A percentile compares a stretch with the other conserved stretches of the same genome.
Evolutionary conservation across 2,113 vertebrate genomes (phyloP).

Genomic region (Cochlearius cochlearius): DNA sequence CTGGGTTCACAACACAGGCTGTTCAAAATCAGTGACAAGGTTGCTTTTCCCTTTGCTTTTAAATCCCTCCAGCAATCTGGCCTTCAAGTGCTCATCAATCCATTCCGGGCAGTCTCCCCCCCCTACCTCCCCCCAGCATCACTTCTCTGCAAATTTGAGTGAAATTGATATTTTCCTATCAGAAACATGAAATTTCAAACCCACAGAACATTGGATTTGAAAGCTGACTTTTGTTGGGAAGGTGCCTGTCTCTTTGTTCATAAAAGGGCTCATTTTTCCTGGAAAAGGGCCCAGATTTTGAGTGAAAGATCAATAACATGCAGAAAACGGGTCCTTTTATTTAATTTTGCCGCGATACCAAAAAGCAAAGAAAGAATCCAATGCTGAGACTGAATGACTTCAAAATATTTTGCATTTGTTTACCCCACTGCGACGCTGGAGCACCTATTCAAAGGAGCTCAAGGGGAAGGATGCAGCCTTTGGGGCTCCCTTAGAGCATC

Average conservation of each 20-base stretch:
- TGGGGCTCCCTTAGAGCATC: neutral
- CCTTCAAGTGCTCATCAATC: neutral
- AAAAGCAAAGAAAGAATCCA: conserved; percentile 21
- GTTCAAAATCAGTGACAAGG: neutral
- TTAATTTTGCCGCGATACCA: conserved; percentile 34
- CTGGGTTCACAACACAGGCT: neutral
- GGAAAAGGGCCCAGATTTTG: conserved; percentile 66
- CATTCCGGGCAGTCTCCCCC: neutral
- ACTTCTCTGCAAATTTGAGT: conserved; percentile 17
- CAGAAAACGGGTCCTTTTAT: conserved; percentile 13
- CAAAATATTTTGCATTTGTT: conserved; percentile 65
- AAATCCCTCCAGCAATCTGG: neutral
- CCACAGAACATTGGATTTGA: conserved; percentile 30
- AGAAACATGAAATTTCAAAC: conserved; percentile 47
- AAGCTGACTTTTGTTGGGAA: conserved; percentile 65
- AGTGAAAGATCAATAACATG: conserved; percentile 60
- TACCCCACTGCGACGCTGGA: neutral
- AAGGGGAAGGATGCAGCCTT: neutral
- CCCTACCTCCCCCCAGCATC: neutral
- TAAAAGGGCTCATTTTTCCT: conserved; percentile 63
- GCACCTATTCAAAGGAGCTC: neutral
- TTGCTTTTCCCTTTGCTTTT: neutral
- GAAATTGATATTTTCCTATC: conserved; percentile 59
- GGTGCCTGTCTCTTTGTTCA: conserved; percentile 57
- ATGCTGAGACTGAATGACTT: neutral